Base-by-base conservation (phyloP, 2,888 invertebrate genomes). In the Cyclophora albipunctata region DNA sequence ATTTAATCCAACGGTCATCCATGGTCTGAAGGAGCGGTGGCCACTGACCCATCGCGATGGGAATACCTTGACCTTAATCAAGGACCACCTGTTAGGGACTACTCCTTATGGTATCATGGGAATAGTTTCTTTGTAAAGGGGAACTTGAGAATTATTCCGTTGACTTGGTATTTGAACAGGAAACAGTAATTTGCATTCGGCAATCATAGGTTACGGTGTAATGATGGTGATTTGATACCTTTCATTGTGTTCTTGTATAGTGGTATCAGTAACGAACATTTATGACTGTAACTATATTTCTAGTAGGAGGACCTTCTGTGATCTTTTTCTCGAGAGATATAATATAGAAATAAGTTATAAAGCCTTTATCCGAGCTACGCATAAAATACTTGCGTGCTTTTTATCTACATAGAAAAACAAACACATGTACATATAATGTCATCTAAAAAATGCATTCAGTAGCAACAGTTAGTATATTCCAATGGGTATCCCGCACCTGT, bases 11-110 rank as follows among this genome's bases (percentile, higher is more conserved):
- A 87, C 86, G 81, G 83, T 62, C 72, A 71, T 75, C 73, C 78
- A 80, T 75, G 83, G 75, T 80, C 76, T 69, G 66, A 50, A 66
- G 71, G 53, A 37, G 59, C 64, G 61, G 59, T 71, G 70, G 58
- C 62, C 75, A 78, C 66, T 78, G 84, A 77, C 78, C 83, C 84
- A 74, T 78, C 67, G 66, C 82, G 71, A 59, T 87, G 86, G 76
- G 86, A 85, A 84, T 75, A 73, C 66, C 80, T 80, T 84, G 82
- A 85, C 87, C 87, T 87, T 87, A 78, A 81, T 81, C 79, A 73
- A 63, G 56, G 60, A 63, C 62, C 87, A 87, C 87, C 87, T 87
- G 86, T 81, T 71, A 67, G 60, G 71, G 79, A 72, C 64, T 57
- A 61, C 69, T 75, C 64, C 80, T 78, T 72, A 59, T 69, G 78